Base-by-base conservation (phyloP, 2,888 invertebrate genomes). In the Oeneis ivallda region DNA sequence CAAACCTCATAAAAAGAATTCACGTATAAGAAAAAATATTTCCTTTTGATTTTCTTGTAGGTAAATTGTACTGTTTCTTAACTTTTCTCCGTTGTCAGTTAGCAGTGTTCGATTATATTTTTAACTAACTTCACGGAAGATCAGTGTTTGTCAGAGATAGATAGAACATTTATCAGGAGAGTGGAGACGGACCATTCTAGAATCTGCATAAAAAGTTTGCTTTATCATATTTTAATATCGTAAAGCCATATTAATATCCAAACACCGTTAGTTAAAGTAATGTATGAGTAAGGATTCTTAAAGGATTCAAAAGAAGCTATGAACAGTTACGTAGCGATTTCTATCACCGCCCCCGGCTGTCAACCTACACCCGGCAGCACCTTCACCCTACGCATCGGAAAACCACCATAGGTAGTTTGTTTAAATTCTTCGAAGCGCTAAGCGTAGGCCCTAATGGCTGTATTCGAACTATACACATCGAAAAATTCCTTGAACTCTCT, bases 331-430 rank as follows among this genome's bases (percentile, higher is more conserved):
- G 47, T 64, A 73, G 73, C 73, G 73, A 74, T 72, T 74, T 65
- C 70, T 72, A 73, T 72, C 72, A 65, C 75, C 81, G 80, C 80
- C 81, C 76, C 77, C 79, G 73, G 62, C 68, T 61, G 39, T 49
- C 72, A 72, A 79, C 83, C 79, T 76, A 74, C 75, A 66, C 73
- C 71, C 68, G 74, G 71, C 75, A 70, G 72, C 76, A 73, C 72
- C 75, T 71, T 70, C 79, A 76, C 80, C 76, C 82, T 79, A 74
- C 81, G 81, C 81, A 79, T 73, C 61, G 68, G 70, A 76, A 70
- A 72, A 59, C 71, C 39, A 57, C 34, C 17, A 19, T 62, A 49
- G 58, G 72, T 73, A 72, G 71, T 72, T 67, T 66, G 68, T 71
- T 72, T 67, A 63, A 66, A 65, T 70, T 72, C 70, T 71, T 70